Evolutionary conservation across 2,888 invertebrate species (phyloP).

Genomic region (Phyto melanocephala): DNA sequence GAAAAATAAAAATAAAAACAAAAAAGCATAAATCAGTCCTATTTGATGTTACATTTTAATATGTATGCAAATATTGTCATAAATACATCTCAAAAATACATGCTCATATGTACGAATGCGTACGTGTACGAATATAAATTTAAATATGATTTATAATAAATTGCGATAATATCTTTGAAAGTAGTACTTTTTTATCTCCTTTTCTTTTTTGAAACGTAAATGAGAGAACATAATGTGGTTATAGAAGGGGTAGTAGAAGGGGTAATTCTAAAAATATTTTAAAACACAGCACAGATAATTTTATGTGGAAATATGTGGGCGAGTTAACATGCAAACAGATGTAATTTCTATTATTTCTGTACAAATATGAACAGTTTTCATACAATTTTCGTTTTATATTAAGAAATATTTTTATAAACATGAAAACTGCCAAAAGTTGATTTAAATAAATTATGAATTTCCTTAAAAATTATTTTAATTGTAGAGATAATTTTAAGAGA

Average conservation of each 20-base stretch:
- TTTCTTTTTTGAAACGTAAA: background rate
- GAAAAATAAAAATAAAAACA: background rate
- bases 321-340: too few species aligned
- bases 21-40: slow-evolving; percentile 24
- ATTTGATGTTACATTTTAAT: slow-evolving; percentile 59
- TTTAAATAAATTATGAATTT: background rate
- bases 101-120: too few species aligned
- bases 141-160: slow-evolving; percentile 53
- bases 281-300: background rate
- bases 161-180: slow-evolving; percentile 29
- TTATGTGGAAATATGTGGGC: too few species aligned
- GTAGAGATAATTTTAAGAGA: too few species aligned
- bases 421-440: background rate
- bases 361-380: background rate
- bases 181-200: background rate
- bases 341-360: background rate
- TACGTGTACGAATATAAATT: background rate
- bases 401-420: background rate
- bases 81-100: slow-evolving; percentile 33
- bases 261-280: background rate
- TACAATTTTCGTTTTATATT: background rate
- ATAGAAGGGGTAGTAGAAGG: background rate
- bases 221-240: background rate
- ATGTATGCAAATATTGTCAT: slow-evolving; percentile 54
- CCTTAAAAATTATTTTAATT: background rate